Conservation (phyloP, 2,888 invertebrate species). For the Parnassius apollo region DNA sequence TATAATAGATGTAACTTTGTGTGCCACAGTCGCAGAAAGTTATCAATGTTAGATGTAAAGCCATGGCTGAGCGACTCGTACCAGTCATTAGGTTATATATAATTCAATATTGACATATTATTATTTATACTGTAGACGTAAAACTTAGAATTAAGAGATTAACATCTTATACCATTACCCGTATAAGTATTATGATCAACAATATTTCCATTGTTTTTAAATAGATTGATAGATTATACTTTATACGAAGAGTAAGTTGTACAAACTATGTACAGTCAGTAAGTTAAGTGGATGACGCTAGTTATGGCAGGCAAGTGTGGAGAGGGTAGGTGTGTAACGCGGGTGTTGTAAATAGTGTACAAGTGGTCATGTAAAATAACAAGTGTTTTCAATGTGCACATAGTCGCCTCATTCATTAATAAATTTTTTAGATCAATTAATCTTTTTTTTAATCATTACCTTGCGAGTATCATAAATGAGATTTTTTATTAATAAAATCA, state of each 20-base stretch:
- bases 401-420: conserved; percentile 81
- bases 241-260: conserved; percentile 64
- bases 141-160: conserved; percentile 69
- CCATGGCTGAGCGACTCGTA: conserved; percentile 69
- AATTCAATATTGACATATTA: conserved; percentile 62
- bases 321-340: conserved; percentile 38
- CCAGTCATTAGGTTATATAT: conserved; percentile 70
- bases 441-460: conserved; percentile 31
- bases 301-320: conserved; percentile 38
- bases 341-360: conserved; percentile 76
- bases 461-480: too few relatives aligned
- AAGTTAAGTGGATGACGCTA: conserved; percentile 45
- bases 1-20: conserved; percentile 32
- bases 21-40: conserved; percentile 48
- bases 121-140: conserved; percentile 64
- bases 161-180: conserved; percentile 74
- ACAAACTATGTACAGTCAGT: conserved; percentile 78
- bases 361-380: conserved; percentile 74
- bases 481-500: too few relatives aligned
- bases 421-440: conserved; percentile 79
- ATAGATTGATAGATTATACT: conserved; percentile 61
- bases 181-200: conserved; percentile 78
- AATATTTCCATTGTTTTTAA: conserved; percentile 77
- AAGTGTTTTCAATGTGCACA: conserved; percentile 81
- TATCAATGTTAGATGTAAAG: conserved; percentile 53